Conservation (phyloP, 1,140 invertebrate genomes). For the Diachasma alloeum region DNA sequence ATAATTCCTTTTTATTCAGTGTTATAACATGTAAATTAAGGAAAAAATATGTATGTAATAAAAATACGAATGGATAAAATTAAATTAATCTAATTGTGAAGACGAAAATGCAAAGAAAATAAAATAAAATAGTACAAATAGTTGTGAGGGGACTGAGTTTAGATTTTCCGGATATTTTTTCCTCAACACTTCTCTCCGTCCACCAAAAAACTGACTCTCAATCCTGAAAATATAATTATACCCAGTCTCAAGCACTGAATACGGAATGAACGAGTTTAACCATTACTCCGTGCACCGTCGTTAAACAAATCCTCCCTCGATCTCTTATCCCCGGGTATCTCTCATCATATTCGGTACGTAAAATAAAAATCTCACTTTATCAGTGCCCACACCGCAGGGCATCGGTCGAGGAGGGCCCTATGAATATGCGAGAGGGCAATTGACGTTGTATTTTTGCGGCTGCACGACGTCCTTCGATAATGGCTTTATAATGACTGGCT, state of each 20-base stretch:
- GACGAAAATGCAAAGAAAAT: too few relatives aligned
- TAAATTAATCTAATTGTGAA: too few relatives aligned
- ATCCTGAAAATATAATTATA: too few relatives aligned
- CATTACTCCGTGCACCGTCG: background rate
- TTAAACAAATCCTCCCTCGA: conserved; percentile 1
- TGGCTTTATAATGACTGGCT: conserved; percentile 38
- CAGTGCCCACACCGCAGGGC: background rate
- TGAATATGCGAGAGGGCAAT: conserved; percentile 33
- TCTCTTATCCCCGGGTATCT: conserved; percentile 13
- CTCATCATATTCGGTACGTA: background rate
- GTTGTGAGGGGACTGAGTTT: too few relatives aligned
- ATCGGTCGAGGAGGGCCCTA: conserved; percentile 4
- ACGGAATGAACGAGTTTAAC: background rate
- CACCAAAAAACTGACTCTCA: too few relatives aligned
- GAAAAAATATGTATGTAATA: too few relatives aligned
- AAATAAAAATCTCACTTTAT: background rate
- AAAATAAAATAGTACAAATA: too few relatives aligned
- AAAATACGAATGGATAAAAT: too few relatives aligned
- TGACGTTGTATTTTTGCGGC: conserved; percentile 31
- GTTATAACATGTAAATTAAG: too few relatives aligned
- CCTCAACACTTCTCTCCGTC: too few relatives aligned
- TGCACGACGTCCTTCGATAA: conserved; percentile 23
- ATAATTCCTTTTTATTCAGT: too few relatives aligned
- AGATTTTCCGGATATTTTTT: too few relatives aligned
- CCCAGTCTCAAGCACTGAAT: background rate